A percentile compares a stretch with the other conserved stretches of the same genome.
phyloP scores from a whole-genome alignment of 1,140 invertebrate genomes.

The Heliconius melpomene region DNA sequence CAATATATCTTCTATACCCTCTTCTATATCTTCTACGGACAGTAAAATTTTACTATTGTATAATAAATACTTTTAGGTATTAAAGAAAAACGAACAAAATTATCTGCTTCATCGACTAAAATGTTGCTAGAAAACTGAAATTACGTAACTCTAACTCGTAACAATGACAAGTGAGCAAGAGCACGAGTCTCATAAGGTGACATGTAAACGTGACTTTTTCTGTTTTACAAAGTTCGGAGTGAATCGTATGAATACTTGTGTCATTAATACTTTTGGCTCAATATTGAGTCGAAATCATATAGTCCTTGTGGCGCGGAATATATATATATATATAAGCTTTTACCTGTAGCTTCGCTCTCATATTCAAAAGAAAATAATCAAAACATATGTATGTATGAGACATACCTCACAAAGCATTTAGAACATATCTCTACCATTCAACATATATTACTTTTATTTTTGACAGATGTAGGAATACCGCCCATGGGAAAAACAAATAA shows the following conservation, averaged over 20 bases:
- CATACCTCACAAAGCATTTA: no score
- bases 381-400: no score
- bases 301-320: background rate
- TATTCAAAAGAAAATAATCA: no score
- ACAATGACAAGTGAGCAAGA: background rate
- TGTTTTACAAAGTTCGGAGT: constrained; percentile 6
- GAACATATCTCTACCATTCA: no score
- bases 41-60: no score
- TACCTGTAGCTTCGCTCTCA: no score
- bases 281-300: background rate
- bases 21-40: no score
- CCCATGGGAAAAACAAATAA: no score
- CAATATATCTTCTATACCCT: no score
- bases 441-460: no score
- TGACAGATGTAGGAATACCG: no score
- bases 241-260: background rate
- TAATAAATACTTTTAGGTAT: background rate
- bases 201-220: constrained; percentile 10
- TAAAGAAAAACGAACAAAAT: background rate
- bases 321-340: no score
- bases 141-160: constrained; percentile 2
- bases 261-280: background rate
- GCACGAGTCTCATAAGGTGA: background rate
- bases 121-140: background rate
- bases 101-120: background rate